A percentile compares a stretch with the other conserved stretches of the same genome.
phyloP scores from a whole-genome alignment of 2,888 invertebrate species.

The Chloromyia formosa region DNA sequence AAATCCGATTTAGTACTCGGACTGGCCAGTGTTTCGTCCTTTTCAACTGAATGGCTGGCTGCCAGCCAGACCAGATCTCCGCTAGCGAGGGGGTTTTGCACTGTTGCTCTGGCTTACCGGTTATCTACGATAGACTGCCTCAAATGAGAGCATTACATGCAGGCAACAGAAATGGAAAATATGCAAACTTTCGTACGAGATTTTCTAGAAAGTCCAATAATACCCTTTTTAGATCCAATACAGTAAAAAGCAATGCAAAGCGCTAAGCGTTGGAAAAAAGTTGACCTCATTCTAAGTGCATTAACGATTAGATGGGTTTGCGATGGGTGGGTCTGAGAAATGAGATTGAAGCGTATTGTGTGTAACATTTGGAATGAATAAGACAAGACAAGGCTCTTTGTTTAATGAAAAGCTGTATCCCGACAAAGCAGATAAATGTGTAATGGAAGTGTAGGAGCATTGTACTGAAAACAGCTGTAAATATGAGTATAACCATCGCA shows the following conservation, averaged over 20 bases:
- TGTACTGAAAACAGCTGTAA: too few species aligned
- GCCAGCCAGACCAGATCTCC: background rate
- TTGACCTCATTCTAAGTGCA: background rate
- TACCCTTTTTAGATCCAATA: background rate
- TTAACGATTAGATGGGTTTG: background rate
- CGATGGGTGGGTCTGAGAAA: background rate
- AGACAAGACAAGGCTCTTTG: background rate
- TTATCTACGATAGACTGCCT: background rate
- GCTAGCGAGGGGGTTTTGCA: background rate
- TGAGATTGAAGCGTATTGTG: background rate
- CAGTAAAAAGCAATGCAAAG: slow-evolving; percentile 13
- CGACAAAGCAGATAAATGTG: too few species aligned
- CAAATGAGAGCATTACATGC: background rate
- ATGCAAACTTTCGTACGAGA: background rate
- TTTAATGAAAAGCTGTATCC: background rate
- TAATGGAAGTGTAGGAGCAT: too few species aligned
- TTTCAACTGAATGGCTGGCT: background rate
- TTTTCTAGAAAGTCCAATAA: background rate
- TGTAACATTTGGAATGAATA: too few species aligned
- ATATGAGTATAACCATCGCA: too few species aligned
- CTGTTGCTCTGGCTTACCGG: background rate
- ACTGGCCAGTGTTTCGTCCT: background rate
- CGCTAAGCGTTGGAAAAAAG: background rate
- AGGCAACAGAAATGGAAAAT: background rate
- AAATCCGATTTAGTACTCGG: background rate